phyloP scores from a whole-genome alignment of 2,888 invertebrate species.

The Periphyllus acericola region DNA sequence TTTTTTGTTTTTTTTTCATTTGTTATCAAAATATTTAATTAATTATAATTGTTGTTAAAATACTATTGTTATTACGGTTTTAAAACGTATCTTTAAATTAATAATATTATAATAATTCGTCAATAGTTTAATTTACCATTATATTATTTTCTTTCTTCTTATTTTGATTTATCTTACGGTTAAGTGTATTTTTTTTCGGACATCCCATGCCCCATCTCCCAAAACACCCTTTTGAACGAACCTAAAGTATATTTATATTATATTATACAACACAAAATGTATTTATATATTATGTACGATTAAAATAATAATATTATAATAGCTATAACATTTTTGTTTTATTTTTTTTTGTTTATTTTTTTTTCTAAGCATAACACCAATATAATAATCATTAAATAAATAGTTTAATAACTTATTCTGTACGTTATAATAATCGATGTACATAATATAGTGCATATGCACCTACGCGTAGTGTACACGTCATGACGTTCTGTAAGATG shows the following conservation, averaged over 20 bases:
- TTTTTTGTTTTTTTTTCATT: slow-evolving; percentile 58
- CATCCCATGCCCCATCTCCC: background rate
- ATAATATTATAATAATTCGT: slow-evolving; percentile 56
- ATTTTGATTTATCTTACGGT: background rate
- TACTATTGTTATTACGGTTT: slow-evolving; percentile 59
- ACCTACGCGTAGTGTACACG: no score
- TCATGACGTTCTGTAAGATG: no score
- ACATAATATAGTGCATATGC: no score
- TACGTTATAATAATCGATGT: background rate
- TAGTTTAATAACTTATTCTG: background rate
- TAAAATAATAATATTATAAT: slow-evolving; percentile 11
- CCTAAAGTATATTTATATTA: slow-evolving; percentile 4
- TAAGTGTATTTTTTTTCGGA: slow-evolving; percentile 22
- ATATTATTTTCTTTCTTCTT: background rate
- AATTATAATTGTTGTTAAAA: slow-evolving; percentile 60
- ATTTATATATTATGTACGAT: slow-evolving; percentile 7
- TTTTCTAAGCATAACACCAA: slow-evolving; percentile 39
- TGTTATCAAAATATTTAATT: slow-evolving; percentile 62
- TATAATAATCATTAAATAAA: background rate
- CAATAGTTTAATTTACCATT: slow-evolving; percentile 60
- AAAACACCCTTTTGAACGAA: slow-evolving; percentile 2
- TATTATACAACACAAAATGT: slow-evolving; percentile 19
- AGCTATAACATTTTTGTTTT: background rate
- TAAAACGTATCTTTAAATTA: slow-evolving; percentile 57
- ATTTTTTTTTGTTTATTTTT: background rate